phyloP scores from a whole-genome alignment of 2,888 invertebrate genomes.

The Lagria hirta region DNA sequence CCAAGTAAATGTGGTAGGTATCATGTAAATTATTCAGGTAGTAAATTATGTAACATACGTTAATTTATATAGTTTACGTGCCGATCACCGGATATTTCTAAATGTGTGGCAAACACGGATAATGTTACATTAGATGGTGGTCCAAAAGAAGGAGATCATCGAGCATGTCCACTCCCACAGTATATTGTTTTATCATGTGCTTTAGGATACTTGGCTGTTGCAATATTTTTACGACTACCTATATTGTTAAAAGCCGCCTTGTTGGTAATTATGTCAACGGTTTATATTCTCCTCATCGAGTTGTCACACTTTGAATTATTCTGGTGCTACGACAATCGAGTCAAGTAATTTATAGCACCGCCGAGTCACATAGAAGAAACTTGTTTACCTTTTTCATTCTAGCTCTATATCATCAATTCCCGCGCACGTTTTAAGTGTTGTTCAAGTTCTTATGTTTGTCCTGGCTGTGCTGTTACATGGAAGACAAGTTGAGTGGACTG shows the following conservation, averaged over 20 bases:
- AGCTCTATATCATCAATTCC: conserved; percentile 63
- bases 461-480: conserved; percentile 83
- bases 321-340: conserved; percentile 76
- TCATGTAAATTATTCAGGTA: conserved; percentile 3
- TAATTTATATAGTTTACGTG: conserved; percentile 66
- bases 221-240: conserved; percentile 80
- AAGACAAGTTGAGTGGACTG: conserved; percentile 88
- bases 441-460: conserved; percentile 80
- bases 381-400: conserved; percentile 1
- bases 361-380: not conserved
- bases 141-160: conserved; percentile 61
- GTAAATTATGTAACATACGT: conserved; percentile 25
- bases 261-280: conserved; percentile 74
- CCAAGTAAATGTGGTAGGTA: conserved; percentile 89
- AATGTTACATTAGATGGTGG: conserved; percentile 57
- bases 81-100: conserved; percentile 39
- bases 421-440: conserved; percentile 74
- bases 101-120: conserved; percentile 50
- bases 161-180: conserved; percentile 81
- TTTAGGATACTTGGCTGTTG: conserved; percentile 80
- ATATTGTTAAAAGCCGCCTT: conserved; percentile 80
- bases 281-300: conserved; percentile 79
- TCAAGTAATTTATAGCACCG: conserved; percentile 62
- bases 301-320: conserved; percentile 79
- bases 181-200: conserved; percentile 86